These are phyloP conservation scores for Liodrosophila aerea DNA, from an alignment of 2,888 invertebrate species.

Conservation along the genomic window DNA sequence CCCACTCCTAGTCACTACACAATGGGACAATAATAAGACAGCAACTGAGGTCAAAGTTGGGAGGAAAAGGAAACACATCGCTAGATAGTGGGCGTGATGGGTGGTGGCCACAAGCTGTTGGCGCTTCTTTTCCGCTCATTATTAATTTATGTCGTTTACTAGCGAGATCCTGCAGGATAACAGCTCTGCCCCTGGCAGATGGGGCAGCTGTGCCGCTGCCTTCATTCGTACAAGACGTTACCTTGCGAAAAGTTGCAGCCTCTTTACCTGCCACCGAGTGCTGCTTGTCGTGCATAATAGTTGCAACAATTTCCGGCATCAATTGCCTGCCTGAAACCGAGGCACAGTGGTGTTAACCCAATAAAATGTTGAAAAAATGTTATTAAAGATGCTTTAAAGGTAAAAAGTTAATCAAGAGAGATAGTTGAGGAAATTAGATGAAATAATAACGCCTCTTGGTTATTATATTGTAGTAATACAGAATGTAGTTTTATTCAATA, in stretches of 20 bases:
- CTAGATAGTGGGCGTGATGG: neutral
- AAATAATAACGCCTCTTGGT: no score
- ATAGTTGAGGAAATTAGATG: no score
- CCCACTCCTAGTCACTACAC: no score
- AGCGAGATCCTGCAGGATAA: slow-evolving; percentile 31
- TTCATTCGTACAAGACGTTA: slow-evolving; percentile 16
- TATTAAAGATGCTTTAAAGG: no score
- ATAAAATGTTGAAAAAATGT: no score
- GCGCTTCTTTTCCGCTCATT: slow-evolving; percentile 47
- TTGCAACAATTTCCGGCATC: slow-evolving; percentile 63
- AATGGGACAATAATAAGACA: slow-evolving; percentile 32
- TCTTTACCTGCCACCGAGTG: slow-evolving; percentile 18
- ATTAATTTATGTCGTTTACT: slow-evolving; percentile 59
- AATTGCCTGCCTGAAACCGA: slow-evolving; percentile 30
- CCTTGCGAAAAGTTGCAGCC: slow-evolving; percentile 34
- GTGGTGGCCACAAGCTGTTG: slow-evolving; percentile 44
- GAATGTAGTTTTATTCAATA: no score
- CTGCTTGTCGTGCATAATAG: slow-evolving; percentile 22
- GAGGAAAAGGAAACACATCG: neutral
- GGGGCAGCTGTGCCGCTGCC: slow-evolving; percentile 19
- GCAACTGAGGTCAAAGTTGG: slow-evolving; percentile 36
- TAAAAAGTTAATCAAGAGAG: no score
- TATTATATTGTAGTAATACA: no score
- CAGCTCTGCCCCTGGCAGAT: neutral
- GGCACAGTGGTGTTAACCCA: slow-evolving; percentile 36